A percentile compares a stretch with the other conserved stretches of the same genome.
Evolutionary conservation across 2,888 invertebrate genomes (phyloP).

Genomic region (Platypus cylindrus): DNA sequence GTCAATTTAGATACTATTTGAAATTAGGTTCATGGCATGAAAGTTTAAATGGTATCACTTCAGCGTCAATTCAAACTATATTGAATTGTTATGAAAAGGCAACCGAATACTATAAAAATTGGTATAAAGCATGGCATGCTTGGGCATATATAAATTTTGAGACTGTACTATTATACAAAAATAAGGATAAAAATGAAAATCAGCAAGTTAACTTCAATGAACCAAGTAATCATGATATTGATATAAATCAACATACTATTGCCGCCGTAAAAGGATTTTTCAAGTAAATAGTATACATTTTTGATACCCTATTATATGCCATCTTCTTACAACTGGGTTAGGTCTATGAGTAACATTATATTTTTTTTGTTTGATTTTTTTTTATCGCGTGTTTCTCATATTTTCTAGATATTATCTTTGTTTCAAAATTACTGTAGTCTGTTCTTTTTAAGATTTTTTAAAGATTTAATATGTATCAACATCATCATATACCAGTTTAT

Average conservation of each 20-base stretch:
- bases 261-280: constrained; percentile 94
- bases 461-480: too few relatives aligned
- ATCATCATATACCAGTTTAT: too few relatives aligned
- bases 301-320: too few relatives aligned
- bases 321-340: too few relatives aligned
- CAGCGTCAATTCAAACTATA: constrained; percentile 60
- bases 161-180: constrained; percentile 59
- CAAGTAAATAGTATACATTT: constrained; percentile 23
- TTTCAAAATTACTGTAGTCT: too few relatives aligned
- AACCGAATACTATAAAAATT: constrained; percentile 70
- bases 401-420: too few relatives aligned
- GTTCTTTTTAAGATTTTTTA: too few relatives aligned
- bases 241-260: constrained; percentile 66
- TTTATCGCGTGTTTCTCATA: too few relatives aligned
- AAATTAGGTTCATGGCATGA: constrained; percentile 95
- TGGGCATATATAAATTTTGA: constrained; percentile 98
- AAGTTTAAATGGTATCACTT: constrained; percentile 67
- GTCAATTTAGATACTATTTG: constrained; percentile 55
- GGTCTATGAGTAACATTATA: too few relatives aligned
- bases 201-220: constrained; percentile 11
- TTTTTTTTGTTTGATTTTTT: too few relatives aligned
- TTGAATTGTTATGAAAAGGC: constrained; percentile 72
- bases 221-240: constrained; percentile 16
- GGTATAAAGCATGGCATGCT: constrained; percentile 98
- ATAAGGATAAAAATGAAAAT: constrained; percentile 21